Evolutionary conservation across 2,888 invertebrate species (phyloP), one percentile per base, ranked within the genome.

Genomic region (Agrochola litura): DNA sequence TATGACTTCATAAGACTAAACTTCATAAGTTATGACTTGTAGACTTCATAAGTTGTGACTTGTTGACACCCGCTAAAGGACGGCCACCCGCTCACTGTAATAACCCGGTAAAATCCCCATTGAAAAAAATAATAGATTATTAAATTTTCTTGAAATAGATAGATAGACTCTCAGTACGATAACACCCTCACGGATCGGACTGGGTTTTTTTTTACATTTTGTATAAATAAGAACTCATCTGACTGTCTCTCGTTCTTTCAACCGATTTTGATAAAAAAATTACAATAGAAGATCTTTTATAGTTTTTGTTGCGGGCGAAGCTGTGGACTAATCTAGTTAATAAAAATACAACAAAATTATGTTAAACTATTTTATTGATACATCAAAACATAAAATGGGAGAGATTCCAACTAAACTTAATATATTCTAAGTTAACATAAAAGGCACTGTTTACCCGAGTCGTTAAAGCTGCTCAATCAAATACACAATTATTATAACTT

Each of bases 381-480:
- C 70, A 80, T 83, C 46, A 69, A 82, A 84, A 85, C 83, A 82
- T 86, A 67, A 72, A 77, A 69, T 75, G n/a, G 65, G 12, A 76
- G 56, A 67, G 14, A 79, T 81, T 78, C 68, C 77, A 68, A 67
- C 67, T 79, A 67, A 82, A 74, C 60, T 81, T 75, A 63, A 78
- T 64, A 69, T 49, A 75, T 75, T 69, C 64, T 78, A 78, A 74
- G 19, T 70, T 61, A 78, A 85, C 73, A 73, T 76, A 74, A 72
- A 86, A 85, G 73, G 76, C 87, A 87, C 82, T 67, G 65, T 66
- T 58, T 83, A 86, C 84, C 80, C 63, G 77, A 83, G 70, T 79
- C 68, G 37, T 88, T 87, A 87, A 87, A 87, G 89, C 87, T 87
- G 83, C 83, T 75, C 61, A 88, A 86, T 83, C 74, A 72, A 84